Conservation (phyloP, 2,888 invertebrate species). For the Orchesella flavescens region DNA sequence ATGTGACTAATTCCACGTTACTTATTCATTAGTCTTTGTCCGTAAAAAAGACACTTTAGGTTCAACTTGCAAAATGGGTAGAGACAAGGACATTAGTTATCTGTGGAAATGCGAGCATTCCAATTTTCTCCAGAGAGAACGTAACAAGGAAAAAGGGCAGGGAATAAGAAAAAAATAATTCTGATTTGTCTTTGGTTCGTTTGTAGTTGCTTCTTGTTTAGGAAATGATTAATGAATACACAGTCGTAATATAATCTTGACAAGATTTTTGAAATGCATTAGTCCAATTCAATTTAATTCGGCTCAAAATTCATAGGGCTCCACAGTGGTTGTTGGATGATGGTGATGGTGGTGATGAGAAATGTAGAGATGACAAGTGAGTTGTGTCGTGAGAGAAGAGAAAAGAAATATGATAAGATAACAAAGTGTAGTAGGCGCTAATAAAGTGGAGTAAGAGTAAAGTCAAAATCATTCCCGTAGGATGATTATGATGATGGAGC, state of each 20-base stretch:
- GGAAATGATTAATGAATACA: constrained; percentile 53
- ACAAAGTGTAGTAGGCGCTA: constrained; percentile 15
- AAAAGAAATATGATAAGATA: constrained; percentile 46
- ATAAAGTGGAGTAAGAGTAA: constrained; percentile 44
- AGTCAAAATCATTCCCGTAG: constrained; percentile 10
- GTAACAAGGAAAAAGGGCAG: neutral
- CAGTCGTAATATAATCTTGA: constrained; percentile 20
- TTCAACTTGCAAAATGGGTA: constrained; percentile 50
- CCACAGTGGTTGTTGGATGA: no score
- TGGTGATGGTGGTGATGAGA: neutral
- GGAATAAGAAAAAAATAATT: neutral
- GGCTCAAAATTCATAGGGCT: constrained; percentile 26
- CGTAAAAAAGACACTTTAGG: constrained; percentile 10
- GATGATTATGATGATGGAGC: constrained; percentile 10
- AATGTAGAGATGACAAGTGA: neutral
- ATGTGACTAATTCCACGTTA: constrained; percentile 49
- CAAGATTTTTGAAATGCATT: constrained; percentile 56
- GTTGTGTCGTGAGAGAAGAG: neutral
- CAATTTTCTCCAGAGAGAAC: constrained; percentile 11
- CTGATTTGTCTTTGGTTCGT: constrained; percentile 31
- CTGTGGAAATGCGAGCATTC: constrained; percentile 23
- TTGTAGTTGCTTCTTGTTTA: constrained; percentile 25
- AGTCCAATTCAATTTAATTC: constrained; percentile 52
- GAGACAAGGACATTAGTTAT: constrained; percentile 57
- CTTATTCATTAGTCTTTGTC: constrained; percentile 62